A percentile compares a stretch with the other conserved stretches of the same genome.
phyloP scores from a whole-genome alignment of 2,113 vertebrate species.

The Cebus imitator region DNA sequence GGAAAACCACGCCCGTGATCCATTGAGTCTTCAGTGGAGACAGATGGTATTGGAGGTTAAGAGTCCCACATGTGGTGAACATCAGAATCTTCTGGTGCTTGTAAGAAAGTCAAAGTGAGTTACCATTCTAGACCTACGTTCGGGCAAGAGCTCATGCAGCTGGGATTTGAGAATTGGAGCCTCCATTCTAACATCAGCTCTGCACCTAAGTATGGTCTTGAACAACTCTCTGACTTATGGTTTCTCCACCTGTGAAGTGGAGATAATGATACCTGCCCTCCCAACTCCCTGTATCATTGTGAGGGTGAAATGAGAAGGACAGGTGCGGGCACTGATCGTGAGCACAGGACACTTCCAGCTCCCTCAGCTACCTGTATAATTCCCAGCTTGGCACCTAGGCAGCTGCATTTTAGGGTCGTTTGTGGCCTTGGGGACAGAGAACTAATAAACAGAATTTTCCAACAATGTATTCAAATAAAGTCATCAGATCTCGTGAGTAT shows the following conservation, averaged over 20 bases:
- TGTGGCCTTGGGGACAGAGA: neutral
- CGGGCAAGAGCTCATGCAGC: neutral
- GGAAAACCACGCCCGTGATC: too few relatives aligned
- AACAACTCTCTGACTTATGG: neutral
- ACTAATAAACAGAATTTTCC: neutral
- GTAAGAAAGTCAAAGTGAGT: neutral
- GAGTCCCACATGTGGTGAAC: neutral
- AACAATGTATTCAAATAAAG: neutral
- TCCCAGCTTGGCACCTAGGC: neutral
- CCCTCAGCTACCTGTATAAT: neutral
- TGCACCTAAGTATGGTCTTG: neutral
- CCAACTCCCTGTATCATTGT: neutral
- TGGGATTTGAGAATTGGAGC: neutral
- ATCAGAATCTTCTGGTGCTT: neutral
- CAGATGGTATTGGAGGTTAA: neutral
- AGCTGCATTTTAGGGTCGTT: neutral
- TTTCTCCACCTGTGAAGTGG: neutral
- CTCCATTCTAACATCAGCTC: accelerated
- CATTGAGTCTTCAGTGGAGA: neutral
- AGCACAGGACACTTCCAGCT: neutral
- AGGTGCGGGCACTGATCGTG: neutral
- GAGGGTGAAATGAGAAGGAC: neutral
- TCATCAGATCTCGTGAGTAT: too few relatives aligned
- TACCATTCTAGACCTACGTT: neutral
- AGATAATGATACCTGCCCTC: neutral